Base-by-base conservation (phyloP, 2,113 vertebrate species). In the Nettapus auritus region DNA sequence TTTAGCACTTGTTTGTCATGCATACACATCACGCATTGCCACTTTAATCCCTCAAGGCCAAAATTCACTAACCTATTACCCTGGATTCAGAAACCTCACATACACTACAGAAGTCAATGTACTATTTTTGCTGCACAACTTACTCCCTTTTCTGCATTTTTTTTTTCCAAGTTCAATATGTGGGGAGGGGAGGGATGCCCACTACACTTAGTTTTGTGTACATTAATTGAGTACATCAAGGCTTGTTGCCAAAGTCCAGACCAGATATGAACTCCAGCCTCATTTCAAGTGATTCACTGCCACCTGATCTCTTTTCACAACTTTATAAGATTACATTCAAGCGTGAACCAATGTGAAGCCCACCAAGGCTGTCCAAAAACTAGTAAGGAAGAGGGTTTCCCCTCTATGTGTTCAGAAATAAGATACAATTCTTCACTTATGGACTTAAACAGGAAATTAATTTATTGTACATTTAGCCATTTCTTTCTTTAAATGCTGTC, bases 191-290 rank as follows among this genome's bases (percentile, higher is more conserved):
- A 6, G 2, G 31, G 60, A 38, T 56, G 63, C 4, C 9, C 38
- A 26, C 25, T 52, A 1, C 2, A 29, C 20, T 31, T 44, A 7
- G 28, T 34, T 9, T 0, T 28, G 14, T 12, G 59, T 0, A 0
- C 90, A 90, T 66, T 31, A 89, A 48, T 3, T 14, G 5, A 29
- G 53, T 36, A 40, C 28, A 59, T 19, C 17, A 56, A 63, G 28
- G 50, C 89, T 34, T 8, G 11, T 67, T 4, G 28, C 6, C 42
- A 13, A 70, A 83, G 33, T 33, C 70, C 73, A 69, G 60, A 26
- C 15, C 63, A 94, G 42, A 59, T 64, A n/a, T 8, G 46, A 95
- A 68, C 74, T 56, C 48, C 77, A 79, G 9, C 11, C 62, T 70
- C 22, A 42, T 29, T 87, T 70, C 20, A 62, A 36, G 76, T 0